phyloP scores from a whole-genome alignment of 2,113 vertebrate genomes.

The Rhineura floridana region DNA sequence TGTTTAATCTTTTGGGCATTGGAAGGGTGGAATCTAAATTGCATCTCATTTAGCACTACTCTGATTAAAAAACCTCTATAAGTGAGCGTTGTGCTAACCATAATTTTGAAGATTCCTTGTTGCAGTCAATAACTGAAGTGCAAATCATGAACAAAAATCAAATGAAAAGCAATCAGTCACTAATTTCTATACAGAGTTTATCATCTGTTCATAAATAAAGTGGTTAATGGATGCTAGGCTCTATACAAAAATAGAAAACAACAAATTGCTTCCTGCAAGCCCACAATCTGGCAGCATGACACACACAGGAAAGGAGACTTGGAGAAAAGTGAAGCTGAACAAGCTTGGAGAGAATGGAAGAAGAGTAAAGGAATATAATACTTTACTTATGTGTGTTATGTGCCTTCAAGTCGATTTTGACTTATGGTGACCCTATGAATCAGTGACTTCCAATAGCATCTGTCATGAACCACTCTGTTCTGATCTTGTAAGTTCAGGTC shows the following conservation, averaged over 20 bases:
- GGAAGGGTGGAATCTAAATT: not conserved
- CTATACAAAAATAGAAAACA: not conserved
- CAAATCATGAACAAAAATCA: not conserved
- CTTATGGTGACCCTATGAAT: too few relatives aligned
- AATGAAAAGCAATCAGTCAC: not conserved
- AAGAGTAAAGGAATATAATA: too few relatives aligned
- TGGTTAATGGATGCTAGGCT: not conserved
- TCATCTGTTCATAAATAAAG: not conserved
- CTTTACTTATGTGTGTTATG: too few relatives aligned
- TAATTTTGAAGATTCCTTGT: not conserved
- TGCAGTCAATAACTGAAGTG: not conserved
- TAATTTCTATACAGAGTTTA: not conserved
- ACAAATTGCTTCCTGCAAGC: not conserved
- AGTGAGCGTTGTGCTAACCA: not conserved
- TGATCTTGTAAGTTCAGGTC: too few relatives aligned
- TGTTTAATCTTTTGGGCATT: not conserved
- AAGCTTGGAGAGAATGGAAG: too few relatives aligned
- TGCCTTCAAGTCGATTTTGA: too few relatives aligned
- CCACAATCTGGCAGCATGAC: not conserved
- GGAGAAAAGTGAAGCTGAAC: not conserved
- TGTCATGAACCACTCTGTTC: too few relatives aligned
- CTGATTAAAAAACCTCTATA: not conserved
- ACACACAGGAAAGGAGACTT: not conserved
- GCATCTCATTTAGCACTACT: not conserved
- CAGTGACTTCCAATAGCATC: too few relatives aligned